A percentile compares a stretch with the other conserved stretches of the same genome.
phyloP scores from a whole-genome alignment of 2,888 invertebrate genomes.

The Yponomeuta malinellus region DNA sequence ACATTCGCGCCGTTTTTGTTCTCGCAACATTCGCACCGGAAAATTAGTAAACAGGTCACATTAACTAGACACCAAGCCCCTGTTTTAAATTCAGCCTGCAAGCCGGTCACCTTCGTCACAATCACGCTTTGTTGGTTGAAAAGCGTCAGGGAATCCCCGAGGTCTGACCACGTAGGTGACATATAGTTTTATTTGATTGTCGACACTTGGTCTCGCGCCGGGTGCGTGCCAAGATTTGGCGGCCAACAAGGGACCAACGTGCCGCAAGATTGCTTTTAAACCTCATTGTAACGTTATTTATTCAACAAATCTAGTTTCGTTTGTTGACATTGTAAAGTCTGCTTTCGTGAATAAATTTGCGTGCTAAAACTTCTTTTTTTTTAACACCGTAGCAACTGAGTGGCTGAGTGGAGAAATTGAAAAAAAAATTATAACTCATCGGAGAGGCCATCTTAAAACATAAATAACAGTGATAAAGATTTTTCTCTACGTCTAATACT shows the following conservation, averaged over 20 bases:
- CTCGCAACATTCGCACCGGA: not conserved
- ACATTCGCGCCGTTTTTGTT: too few relatives aligned
- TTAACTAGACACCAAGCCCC: conserved; percentile 7
- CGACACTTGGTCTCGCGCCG: conserved; percentile 19
- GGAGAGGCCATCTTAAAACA: too few relatives aligned
- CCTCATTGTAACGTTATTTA: not conserved
- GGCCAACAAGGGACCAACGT: conserved; percentile 21
- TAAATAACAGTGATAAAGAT: too few relatives aligned
- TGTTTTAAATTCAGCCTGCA: conserved; percentile 31
- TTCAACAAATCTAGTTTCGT: not conserved
- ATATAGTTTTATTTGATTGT: conserved; percentile 51
- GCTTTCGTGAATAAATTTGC: conserved; percentile 2
- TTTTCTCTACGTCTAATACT: too few relatives aligned
- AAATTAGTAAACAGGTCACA: conserved; percentile 4
- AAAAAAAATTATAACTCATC: too few relatives aligned
- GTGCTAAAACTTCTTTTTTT: not conserved
- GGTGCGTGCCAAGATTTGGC: conserved; percentile 29
- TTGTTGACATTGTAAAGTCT: not conserved
- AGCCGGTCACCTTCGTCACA: conserved; percentile 38
- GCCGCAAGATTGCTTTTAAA: not conserved
- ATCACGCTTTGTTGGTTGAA: conserved; percentile 20
- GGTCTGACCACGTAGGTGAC: conserved; percentile 35
- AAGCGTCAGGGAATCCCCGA: conserved; percentile 26
- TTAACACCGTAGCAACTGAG: too few relatives aligned
- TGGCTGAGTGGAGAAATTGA: too few relatives aligned